phyloP scores from a whole-genome alignment of 2,113 vertebrate species.

The Arenaria interpres region DNA sequence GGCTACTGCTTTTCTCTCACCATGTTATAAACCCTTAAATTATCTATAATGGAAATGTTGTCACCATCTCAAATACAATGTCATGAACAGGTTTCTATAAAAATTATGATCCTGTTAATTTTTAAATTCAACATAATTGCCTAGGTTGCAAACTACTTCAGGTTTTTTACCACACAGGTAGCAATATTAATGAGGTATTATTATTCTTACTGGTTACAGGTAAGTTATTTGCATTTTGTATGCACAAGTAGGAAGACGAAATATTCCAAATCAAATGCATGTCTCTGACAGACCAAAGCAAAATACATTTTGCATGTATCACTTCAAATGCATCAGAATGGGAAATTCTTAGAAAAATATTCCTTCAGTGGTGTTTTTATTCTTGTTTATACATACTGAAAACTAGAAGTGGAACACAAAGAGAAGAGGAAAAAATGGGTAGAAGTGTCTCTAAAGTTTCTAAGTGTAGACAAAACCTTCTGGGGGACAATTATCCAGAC shows the following conservation, averaged over 20 bases:
- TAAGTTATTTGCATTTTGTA: neutral
- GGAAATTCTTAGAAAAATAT: neutral
- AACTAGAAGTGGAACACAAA: neutral
- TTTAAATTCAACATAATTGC: neutral
- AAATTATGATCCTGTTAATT: neutral
- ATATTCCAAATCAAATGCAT: neutral
- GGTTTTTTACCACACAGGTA: neutral
- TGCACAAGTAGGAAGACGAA: neutral
- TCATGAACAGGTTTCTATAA: neutral
- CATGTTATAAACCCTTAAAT: neutral
- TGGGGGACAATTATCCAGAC: neutral
- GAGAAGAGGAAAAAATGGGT: neutral
- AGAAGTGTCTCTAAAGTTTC: neutral
- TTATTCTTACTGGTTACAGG: neutral
- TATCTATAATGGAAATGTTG: constrained; percentile 5
- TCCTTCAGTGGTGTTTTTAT: neutral
- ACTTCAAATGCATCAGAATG: neutral
- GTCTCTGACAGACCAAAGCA: neutral
- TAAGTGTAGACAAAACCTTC: neutral
- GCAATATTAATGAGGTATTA: neutral
- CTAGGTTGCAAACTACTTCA: neutral
- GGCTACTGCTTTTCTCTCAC: neutral
- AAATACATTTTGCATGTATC: neutral
- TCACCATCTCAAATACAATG: neutral
- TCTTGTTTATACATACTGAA: neutral